Evolutionary conservation across 2,888 invertebrate genomes (phyloP), one percentile per base, ranked within the genome.

Genomic region (Ormyrus labotus): DNA sequence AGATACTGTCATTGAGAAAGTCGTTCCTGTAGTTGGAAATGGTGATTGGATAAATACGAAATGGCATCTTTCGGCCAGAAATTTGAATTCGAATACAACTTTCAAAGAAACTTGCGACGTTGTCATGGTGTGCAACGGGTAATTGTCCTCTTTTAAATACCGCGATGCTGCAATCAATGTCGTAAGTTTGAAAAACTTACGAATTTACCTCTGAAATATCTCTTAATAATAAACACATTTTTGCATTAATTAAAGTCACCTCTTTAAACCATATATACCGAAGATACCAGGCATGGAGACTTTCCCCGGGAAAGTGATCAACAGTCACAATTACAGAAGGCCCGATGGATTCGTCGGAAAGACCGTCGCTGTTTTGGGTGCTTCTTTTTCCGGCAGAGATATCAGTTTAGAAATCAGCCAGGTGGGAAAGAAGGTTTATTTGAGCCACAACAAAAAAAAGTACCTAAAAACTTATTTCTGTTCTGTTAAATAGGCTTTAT

Each of bases 311-410:
- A 91, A 91, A 74, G 88, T 94, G 70, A 90, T 94, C 13, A 96
- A 96, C 90, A 96, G 96, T 84, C 95, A 96, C 86, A 92, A 94
- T 84, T 96, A 96, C 89, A 92, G 95, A 85, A 92, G 92, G 6
- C 93, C 95, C 0, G 93, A 93, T 63, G 86, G 88, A 0, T 96
- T 92, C 88, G 87, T 88, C 11, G 92, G 92, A 48, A 92, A 93
- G 70, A 92, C 89, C 3, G 94, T 96, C 0, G 91, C 95, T 0
- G 88, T 96, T 0, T 91, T 96, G 0, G 96, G 96, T 1, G 95
- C 95, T 0, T 94, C 94, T 0, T 93, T 95, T 9, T 96, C 96
- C 0, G 96, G 96, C 0, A 89, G 94, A 53, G 96, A 96, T 86
- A 93, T 96, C 55, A 92, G 94, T 2, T 91, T 94, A 0, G 95